phyloP scores from a whole-genome alignment of 2,797 vertebrate genomes.

The Sternotherus odoratus region DNA sequence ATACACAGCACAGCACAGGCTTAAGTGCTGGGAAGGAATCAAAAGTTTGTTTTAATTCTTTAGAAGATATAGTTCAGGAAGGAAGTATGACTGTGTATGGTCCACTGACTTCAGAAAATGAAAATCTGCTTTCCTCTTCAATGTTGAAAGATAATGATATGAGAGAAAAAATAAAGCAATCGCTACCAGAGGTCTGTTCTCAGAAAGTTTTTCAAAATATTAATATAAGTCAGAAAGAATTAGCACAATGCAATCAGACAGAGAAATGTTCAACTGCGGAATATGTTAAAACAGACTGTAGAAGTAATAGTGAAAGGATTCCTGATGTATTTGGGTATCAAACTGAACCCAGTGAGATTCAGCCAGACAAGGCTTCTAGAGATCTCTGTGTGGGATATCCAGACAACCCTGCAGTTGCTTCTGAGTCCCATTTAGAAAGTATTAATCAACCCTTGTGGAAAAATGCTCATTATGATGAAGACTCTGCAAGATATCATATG shows the following conservation, averaged over 20 bases:
- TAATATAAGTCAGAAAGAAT: background rate
- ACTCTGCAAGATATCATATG: background rate
- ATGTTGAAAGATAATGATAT: background rate
- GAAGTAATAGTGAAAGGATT: background rate
- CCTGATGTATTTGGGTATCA: background rate
- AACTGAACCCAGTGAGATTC: background rate
- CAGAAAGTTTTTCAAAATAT: background rate
- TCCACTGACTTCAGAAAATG: background rate
- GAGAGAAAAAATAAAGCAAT: background rate
- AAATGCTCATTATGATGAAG: background rate
- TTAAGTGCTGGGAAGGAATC: slow-evolving; percentile 16
- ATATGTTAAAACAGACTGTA: background rate
- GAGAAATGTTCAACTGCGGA: background rate
- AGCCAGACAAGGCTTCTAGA: background rate
- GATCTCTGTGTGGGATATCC: background rate
- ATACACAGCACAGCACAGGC: background rate
- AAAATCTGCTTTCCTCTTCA: slow-evolving; percentile 20
- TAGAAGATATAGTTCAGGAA: slow-evolving; percentile 31
- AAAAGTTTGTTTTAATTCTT: slow-evolving; percentile 32
- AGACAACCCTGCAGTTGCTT: background rate
- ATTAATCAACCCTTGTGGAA: background rate
- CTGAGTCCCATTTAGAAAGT: slow-evolving; percentile 13
- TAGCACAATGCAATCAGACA: background rate
- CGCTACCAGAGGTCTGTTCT: background rate
- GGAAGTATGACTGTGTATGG: background rate